Evolutionary conservation across 2,113 vertebrate genomes (phyloP).

Genomic region (Vulpes ferrilata): DNA sequence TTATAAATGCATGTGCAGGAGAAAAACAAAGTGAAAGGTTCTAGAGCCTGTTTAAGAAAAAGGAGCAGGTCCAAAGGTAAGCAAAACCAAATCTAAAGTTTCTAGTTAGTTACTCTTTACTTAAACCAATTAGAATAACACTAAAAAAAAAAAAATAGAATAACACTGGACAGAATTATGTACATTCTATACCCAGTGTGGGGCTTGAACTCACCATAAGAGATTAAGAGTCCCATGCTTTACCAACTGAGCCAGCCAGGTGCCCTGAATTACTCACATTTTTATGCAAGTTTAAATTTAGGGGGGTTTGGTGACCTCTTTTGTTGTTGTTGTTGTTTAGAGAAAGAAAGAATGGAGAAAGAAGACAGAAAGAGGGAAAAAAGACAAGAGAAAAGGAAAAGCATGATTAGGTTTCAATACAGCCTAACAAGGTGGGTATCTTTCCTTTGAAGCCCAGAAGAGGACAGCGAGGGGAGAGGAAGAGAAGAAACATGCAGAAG

Average conservation of each 20-base stretch:
- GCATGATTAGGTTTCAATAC: neutral
- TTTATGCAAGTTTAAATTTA: neutral
- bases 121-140: neutral
- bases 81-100: neutral
- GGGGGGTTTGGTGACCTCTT: neutral
- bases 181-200: neutral
- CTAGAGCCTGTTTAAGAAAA: conserved; percentile 58
- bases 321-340: neutral
- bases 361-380: neutral
- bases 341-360: neutral
- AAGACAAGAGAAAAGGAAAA: neutral
- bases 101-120: neutral
- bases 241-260: neutral
- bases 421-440: neutral
- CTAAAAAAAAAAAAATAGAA: neutral
- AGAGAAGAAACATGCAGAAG: neutral
- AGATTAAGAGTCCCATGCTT: neutral
- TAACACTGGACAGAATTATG: neutral
- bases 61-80: conserved; percentile 33
- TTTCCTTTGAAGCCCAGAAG: neutral
- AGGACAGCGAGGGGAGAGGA: no score
- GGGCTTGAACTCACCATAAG: neutral
- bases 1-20: conserved; percentile 55
- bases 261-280: neutral
- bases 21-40: conserved; percentile 60